Evolutionary conservation across 2,797 vertebrate species (phyloP), one percentile per base, ranked within the genome.

Genomic region (Fundulus diaphanus): DNA sequence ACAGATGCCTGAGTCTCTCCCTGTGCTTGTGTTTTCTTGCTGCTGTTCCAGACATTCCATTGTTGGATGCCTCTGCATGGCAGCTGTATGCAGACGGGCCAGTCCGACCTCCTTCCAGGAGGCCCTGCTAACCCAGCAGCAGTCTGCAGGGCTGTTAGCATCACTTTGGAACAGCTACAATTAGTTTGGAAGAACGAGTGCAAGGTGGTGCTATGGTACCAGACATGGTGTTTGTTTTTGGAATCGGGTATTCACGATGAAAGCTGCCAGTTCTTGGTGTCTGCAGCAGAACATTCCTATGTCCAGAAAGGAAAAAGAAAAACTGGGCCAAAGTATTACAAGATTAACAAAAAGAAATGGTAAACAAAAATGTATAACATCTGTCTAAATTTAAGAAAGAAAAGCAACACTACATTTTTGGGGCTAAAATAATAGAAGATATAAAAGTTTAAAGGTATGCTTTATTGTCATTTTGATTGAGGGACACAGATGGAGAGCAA

Each of bases 31-130:
- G 59, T 77, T 85, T 71, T 82, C 74, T 70, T 82, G 79, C 72
- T 80, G 89, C 87, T 90, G 86, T 92, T 92, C 79, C 78, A 82
- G 74, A 88, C 92, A 94, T 93, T 94, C 90, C 75, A 61, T 57
- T 27, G 31, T 79, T 86, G 86, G 90, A 94, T 92, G 90, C 90
- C 81, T 88, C 73, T 69, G 84, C 81, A 68, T 88, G 87, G 81
- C 76, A 77, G 76, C 69, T 84, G 54, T 78, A 79, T 78, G 74
- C 71, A 42, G 67, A 68, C 72, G 57, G 70, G 74, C 46, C 24
- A 20, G 48, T 48, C 44, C 13, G 56, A 72, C 12, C 35, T 35
- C 22, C 35, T 40, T 35, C 33, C 22, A 37, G 8, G 12, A 37
- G 33, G 33, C 33, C 2, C 20, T 63, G 33, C 20, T 63, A 37